Evolutionary conservation across 2,888 invertebrate species (phyloP).

Genomic region (Celastrina argiolus): DNA sequence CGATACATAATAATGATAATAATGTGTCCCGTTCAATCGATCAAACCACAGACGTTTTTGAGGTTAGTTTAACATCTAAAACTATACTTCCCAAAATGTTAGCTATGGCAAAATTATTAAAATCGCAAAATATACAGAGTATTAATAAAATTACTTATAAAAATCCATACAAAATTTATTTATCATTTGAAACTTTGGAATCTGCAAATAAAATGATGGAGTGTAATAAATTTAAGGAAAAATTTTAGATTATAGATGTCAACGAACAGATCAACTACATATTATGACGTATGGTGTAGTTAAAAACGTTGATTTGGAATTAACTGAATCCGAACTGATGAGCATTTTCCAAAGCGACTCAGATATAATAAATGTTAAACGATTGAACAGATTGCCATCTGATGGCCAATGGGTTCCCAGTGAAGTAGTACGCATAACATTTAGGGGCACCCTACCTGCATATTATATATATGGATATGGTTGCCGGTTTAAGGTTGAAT

Average conservation of each 20-base stretch:
- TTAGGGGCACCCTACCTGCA: slow-evolving; percentile 1
- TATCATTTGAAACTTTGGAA: slow-evolving; percentile 27
- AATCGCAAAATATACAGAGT: slow-evolving; percentile 29
- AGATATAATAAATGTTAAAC: slow-evolving; percentile 26
- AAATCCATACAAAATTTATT: slow-evolving; percentile 29
- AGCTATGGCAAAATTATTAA: slow-evolving; percentile 32
- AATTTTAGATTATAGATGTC: slow-evolving; percentile 26
- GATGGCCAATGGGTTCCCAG: slow-evolving; percentile 22
- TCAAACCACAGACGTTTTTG: slow-evolving; percentile 15
- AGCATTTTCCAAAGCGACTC: slow-evolving; percentile 22
- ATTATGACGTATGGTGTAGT: slow-evolving; percentile 30
- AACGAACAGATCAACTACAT: slow-evolving; percentile 24
- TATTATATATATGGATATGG: neutral
- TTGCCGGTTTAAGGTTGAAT: slow-evolving; percentile 1
- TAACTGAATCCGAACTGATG: slow-evolving; percentile 27
- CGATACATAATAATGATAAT: neutral
- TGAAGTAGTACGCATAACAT: slow-evolving; percentile 13
- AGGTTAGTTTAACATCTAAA: slow-evolving; percentile 28
- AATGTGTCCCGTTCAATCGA: neutral
- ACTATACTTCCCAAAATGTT: slow-evolving; percentile 32
- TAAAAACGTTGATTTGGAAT: slow-evolving; percentile 28
- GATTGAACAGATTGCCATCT: slow-evolving; percentile 22
- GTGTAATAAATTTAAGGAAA: slow-evolving; percentile 28
- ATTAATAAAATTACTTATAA: slow-evolving; percentile 32
- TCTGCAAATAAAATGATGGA: slow-evolving; percentile 28